Evolutionary conservation across 2,797 vertebrate species (phyloP).

Genomic region (Dallia pectoralis): DNA sequence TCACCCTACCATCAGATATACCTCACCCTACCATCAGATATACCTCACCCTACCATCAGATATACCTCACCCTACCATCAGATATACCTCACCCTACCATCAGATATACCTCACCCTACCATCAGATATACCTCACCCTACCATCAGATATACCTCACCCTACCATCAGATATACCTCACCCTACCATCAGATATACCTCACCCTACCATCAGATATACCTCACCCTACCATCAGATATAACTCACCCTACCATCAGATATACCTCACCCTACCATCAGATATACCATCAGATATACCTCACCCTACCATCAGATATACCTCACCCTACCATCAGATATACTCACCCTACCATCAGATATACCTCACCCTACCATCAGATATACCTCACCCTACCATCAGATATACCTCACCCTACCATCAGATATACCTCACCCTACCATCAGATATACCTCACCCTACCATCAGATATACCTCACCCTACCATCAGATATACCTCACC

Average conservation of each 20-base stretch:
- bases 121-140: constrained; percentile 64
- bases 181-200: no score
- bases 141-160: no score
- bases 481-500: no score
- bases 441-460: no score
- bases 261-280: constrained; percentile 64
- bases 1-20: no score
- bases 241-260: constrained; percentile 60
- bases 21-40: constrained; percentile 60
- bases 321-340: no score
- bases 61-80: constrained; percentile 58
- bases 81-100: constrained; percentile 68
- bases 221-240: no score
- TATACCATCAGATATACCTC: constrained; percentile 65
- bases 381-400: no score
- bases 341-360: constrained; percentile 61
- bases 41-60: no score
- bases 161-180: constrained; percentile 65
- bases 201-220: constrained; percentile 64
- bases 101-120: no score
- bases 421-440: constrained; percentile 67
- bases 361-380: constrained; percentile 64
- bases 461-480: constrained; percentile 63
- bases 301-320: constrained; percentile 64
- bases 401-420: constrained; percentile 59